Percentiles rank a stretch among this genome's conserved stretches.
Conservation (phyloP, 2,797 vertebrate species). For the Chloroceryle inda region DNA sequence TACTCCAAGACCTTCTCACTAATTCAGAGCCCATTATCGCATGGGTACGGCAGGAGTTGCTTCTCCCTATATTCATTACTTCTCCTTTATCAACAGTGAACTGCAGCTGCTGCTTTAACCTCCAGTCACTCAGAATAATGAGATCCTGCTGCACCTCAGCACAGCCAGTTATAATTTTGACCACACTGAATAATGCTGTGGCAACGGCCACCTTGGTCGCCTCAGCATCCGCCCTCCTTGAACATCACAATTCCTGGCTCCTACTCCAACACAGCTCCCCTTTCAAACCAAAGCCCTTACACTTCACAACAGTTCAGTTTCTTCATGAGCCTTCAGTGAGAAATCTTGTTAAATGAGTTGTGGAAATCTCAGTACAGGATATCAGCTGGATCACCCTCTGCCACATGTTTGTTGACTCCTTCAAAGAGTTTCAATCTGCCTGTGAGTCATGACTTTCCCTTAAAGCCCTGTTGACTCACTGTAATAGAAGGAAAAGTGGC, state of each 20-base stretch:
- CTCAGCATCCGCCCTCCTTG: neutral
- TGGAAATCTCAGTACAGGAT: neutral
- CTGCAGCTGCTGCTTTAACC: neutral
- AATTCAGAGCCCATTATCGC: neutral
- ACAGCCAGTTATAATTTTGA: neutral
- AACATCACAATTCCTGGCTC: neutral
- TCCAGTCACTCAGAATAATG: neutral
- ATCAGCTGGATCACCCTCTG: neutral
- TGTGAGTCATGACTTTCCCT: constrained; percentile 18
- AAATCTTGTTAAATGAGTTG: neutral
- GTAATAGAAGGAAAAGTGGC: neutral
- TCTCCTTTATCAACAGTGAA: neutral
- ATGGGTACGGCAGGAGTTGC: neutral
- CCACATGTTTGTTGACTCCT: neutral
- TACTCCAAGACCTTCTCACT: neutral
- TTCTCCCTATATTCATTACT: neutral
- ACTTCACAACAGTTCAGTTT: neutral
- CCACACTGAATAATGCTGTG: neutral
- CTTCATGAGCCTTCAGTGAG: neutral
- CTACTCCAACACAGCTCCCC: neutral
- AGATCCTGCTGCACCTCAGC: neutral
- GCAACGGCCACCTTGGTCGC: neutral
- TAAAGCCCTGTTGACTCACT: neutral
- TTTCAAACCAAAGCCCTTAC: neutral
- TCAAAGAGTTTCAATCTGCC: neutral